Evolutionary conservation across 1,140 invertebrate genomes (phyloP), one percentile per base, ranked within the genome.

Genomic region (Drepana arcuata): DNA sequence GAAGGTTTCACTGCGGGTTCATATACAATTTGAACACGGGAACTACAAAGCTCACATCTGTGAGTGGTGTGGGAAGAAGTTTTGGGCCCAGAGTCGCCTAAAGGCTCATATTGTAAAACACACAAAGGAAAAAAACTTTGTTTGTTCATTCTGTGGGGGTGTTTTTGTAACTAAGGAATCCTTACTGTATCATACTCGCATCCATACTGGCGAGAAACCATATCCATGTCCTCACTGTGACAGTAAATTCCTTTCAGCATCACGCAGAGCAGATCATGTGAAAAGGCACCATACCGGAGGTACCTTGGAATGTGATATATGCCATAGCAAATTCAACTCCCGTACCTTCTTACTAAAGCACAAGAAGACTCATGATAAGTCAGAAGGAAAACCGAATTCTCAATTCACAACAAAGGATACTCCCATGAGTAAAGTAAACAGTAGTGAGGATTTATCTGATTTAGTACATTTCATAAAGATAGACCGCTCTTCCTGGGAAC

Each of bases 141-240:
- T 34, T 15, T 85, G 83, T 36, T 41, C 56, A 2, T 57, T 66
- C 1, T 85, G 83, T 46, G 60, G 59, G 27, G 56, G 67, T 12
- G 69, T 63, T 31, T 86, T 84, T 64, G 73, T 77, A 6, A 64
- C 70, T 2, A 75, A 72, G 41, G 67, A 70, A 24, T 72, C 79
- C 25, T 54, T 83, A 14, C 48, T 79, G 7, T 78, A 75, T 40
- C 83, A 84, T 44, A 73, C 81, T 24, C 47, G 75, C 9, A 73
- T 55, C 2, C 84, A 86, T 36, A 83, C 80, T 12, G 79, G 83
- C 4, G 84, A 86, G 47, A 73, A 71, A 28, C 84, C 83, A 1
- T 87, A 83, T 43, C 57, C 54, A 32, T 80, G 75, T 45, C 37
- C 60, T 10, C 41, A 61, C 34, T 80, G 75, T 46, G 59, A 75